Percentiles rank a stretch among this genome's conserved stretches.
Conservation (phyloP, 1,140 invertebrate genomes). For the Solen grandis region DNA sequence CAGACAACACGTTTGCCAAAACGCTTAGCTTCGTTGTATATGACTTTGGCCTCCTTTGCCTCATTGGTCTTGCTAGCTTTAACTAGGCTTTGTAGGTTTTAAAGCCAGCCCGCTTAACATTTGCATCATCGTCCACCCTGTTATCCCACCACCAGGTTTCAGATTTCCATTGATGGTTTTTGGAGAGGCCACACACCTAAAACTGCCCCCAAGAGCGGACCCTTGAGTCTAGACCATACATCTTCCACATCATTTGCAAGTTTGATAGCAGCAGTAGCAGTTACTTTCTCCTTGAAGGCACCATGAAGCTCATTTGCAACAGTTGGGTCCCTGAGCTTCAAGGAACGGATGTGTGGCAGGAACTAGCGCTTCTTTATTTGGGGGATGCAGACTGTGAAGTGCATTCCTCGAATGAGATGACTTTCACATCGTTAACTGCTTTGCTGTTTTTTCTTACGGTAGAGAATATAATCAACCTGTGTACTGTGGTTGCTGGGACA, state of each 20-base stretch:
- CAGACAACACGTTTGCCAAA: not conserved
- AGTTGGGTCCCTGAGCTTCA: slow-evolving; percentile 27
- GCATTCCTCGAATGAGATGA: slow-evolving; percentile 19
- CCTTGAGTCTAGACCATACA: slow-evolving; percentile 3
- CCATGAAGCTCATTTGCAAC: not conserved
- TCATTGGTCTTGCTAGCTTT: not conserved
- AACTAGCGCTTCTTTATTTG: slow-evolving; percentile 12
- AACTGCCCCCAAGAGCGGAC: slow-evolving; percentile 5
- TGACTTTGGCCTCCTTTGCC: not conserved
- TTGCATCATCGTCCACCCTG: slow-evolving; percentile 8
- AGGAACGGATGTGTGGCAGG: slow-evolving; percentile 10
- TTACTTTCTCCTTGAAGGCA: slow-evolving; percentile 5
- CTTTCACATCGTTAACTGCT: slow-evolving; percentile 27
- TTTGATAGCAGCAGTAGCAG: slow-evolving; percentile 1
- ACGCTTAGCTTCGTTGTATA: slow-evolving; percentile 10
- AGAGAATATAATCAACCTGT: slow-evolving; percentile 15
- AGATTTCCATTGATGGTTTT: slow-evolving; percentile 26
- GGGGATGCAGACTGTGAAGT: slow-evolving; percentile 8
- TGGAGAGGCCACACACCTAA: slow-evolving; percentile 19
- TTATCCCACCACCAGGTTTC: slow-evolving; percentile 38
- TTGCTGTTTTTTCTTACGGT: not conserved
- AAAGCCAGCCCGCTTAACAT: not conserved
- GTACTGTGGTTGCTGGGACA: slow-evolving; percentile 14
- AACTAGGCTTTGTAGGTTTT: slow-evolving; percentile 25
- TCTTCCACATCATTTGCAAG: slow-evolving; percentile 5